These are phyloP conservation scores for Zygothrica quintamaculata DNA, from an alignment of 2,888 invertebrate species.

Conservation along the genomic window DNA sequence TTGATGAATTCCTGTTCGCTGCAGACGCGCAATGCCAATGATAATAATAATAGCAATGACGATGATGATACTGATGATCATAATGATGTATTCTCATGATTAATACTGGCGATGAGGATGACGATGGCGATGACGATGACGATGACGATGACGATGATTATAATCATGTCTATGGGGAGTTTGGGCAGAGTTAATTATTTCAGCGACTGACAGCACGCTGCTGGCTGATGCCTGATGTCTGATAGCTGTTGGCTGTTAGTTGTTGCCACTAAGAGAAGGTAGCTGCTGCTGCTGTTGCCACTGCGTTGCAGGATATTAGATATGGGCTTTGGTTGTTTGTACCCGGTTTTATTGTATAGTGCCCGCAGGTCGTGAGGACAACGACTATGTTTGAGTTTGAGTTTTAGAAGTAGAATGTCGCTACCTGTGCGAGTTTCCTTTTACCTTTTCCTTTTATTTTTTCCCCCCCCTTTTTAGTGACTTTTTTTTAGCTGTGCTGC, in stretches of 20 bases:
- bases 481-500: conserved; percentile 8
- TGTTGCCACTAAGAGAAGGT: conserved; percentile 22
- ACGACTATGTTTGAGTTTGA: neutral
- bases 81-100: conserved; percentile 17
- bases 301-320: conserved; percentile 64
- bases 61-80: conserved; percentile 18
- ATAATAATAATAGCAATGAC: conserved; percentile 21
- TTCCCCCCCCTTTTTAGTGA: conserved; percentile 3
- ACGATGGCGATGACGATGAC: conserved; percentile 24
- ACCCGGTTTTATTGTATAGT: conserved; percentile 9
- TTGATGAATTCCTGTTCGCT: conserved; percentile 60
- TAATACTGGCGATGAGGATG: conserved; percentile 26
- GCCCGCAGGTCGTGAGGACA: conserved; percentile 31
- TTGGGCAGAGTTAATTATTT: conserved; percentile 70
- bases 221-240: conserved; percentile 26
- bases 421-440: conserved; percentile 40
- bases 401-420: conserved; percentile 19
- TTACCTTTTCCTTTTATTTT: conserved; percentile 4
- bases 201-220: conserved; percentile 49
- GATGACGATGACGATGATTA: conserved; percentile 12
- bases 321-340: conserved; percentile 29
- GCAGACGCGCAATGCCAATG: conserved; percentile 40
- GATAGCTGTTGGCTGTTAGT: conserved; percentile 29
- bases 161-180: conserved; percentile 5
- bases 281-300: conserved; percentile 45